Conservation (phyloP, 35 echinoderm and acorn worm species). For the Diadema setosum region DNA sequence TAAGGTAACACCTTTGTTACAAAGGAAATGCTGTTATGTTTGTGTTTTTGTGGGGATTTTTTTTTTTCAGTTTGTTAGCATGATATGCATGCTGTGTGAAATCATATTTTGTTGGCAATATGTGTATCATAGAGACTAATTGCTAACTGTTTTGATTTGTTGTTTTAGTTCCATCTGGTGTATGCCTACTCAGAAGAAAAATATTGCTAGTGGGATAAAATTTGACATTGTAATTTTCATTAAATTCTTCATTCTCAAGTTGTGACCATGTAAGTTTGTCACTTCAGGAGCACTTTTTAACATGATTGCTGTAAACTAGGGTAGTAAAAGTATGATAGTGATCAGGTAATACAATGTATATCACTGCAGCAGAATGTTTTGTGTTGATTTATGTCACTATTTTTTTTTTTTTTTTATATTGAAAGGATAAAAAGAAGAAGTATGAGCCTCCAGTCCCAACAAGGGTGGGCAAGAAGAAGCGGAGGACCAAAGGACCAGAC, state of each 20-base stretch:
- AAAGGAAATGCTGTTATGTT: neutral
- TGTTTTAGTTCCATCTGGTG: neutral
- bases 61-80: neutral
- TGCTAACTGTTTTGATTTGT: neutral
- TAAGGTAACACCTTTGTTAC: slow-evolving; percentile 44
- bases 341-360: neutral
- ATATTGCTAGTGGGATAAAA: too few relatives aligned
- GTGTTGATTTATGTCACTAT: neutral
- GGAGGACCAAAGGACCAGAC: slow-evolving; percentile 84
- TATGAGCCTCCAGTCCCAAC: slow-evolving; percentile 98
- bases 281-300: neutral
- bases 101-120: neutral
- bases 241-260: neutral
- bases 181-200: neutral
- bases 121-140: neutral
- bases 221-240: neutral
- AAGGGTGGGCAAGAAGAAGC: slow-evolving; percentile 92
- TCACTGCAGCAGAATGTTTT: neutral
- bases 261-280: neutral
- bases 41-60: neutral
- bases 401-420: neutral
- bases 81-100: neutral
- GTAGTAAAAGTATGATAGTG: neutral
- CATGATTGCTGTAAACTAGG: neutral
- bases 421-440: slow-evolving; percentile 98